Base-by-base conservation (phyloP, 2,888 invertebrate species). In the Euphydryas editha region DNA sequence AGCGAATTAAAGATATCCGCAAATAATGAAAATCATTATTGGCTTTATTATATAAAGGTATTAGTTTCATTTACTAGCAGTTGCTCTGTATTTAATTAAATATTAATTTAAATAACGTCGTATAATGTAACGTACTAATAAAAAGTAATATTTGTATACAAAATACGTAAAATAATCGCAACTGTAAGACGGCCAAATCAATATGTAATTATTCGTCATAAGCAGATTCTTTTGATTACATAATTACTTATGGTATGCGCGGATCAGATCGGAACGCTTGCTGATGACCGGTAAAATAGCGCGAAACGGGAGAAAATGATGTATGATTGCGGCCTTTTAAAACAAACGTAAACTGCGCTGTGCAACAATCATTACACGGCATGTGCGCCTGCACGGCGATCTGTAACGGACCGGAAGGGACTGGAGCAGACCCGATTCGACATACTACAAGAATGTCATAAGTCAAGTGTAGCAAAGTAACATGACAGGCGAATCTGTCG, bases 261-360 rank as follows among this genome's bases (percentile, higher is more conserved):
- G 77, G 78, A 76, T 76, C 75, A 73, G 74, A 79, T 80, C 78
- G 75, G 74, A 78, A 77, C 76, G 73, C 68, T 72, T 82, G 37
- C 59, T 46, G 85, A 83, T 83, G 81, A 76, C 77, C 81, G 78
- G 80, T 75, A 81, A 85, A 86, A 84, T 79, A 80, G 81, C 81
- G 84, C 82, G 81, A 85, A 87, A 85, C 79, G 81, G 81, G 82
- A 81, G 84, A 83, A 87, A 87, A 88, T 87, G 81, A 86, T 83
- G 81, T 84, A 85, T 85, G 86, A 88, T 88, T 88, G 86, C 81
- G 73, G 81, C 80, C 78, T 82, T 86, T n/a, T 87, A 84, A 85
- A 86, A 85, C 85, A 82, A 85, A 86, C 83, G 80, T 81, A 81
- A 83, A 81, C 79, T 81, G 82, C 76, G 72, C 75, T 74, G 76